Conservation (phyloP, 1,140 invertebrate genomes). For the Apis mellifera region DNA sequence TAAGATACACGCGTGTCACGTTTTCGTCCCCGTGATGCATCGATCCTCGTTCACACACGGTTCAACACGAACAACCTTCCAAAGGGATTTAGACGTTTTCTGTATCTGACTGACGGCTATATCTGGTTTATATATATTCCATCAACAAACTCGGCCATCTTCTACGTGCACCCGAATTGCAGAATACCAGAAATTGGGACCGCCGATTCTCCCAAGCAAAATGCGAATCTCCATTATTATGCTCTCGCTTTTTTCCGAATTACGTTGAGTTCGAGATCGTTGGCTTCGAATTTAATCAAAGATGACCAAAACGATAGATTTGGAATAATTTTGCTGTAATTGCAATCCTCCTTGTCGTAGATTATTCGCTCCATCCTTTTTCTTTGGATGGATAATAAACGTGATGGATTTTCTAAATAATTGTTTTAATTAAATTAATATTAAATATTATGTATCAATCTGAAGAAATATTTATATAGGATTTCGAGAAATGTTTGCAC, state of each 20-base stretch:
- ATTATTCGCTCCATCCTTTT: neutral
- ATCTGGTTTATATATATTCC: conserved; percentile 45
- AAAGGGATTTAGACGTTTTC: conserved; percentile 25
- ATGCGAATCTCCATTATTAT: conserved; percentile 5
- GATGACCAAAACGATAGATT: conserved; percentile 8
- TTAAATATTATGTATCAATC: too few species aligned
- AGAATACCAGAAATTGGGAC: conserved; percentile 29
- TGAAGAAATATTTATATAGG: too few species aligned
- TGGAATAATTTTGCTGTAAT: too few species aligned
- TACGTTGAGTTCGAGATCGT: neutral
- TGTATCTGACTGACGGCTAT: neutral
- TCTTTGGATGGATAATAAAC: too few species aligned
- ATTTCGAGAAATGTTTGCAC: neutral
- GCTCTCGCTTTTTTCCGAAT: conserved; percentile 12
- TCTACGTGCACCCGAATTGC: neutral
- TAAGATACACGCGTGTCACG: neutral
- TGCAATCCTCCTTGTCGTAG: too few species aligned
- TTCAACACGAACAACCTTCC: conserved; percentile 4
- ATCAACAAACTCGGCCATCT: neutral
- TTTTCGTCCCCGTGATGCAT: conserved; percentile 16
- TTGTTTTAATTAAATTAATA: too few species aligned
- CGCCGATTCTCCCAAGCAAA: neutral
- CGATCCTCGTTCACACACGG: conserved; percentile 36
- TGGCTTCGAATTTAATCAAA: conserved; percentile 31
- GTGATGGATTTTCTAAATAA: too few species aligned